phyloP scores from a whole-genome alignment of 92 coral and sea anemone species.

The Parazoanthus atlanticus region DNA sequence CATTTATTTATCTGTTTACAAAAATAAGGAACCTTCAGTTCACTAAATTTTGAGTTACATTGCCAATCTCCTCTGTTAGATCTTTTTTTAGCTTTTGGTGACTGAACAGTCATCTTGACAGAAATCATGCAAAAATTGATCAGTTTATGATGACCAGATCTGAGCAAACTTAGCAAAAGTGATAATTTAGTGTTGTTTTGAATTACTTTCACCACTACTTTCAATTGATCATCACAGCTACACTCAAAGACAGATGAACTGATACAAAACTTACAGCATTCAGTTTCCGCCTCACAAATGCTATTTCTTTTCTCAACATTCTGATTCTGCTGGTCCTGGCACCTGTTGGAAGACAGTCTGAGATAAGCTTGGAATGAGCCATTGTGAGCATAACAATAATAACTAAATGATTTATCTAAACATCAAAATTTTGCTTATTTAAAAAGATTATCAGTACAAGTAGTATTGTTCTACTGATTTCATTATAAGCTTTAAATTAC shows the following conservation, averaged over 20 bases:
- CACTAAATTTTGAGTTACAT: no score
- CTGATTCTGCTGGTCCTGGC: slow-evolving; percentile 92
- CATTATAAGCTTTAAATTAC: not conserved
- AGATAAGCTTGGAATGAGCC: not conserved
- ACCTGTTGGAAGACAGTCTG: slow-evolving; percentile 52
- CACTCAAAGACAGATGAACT: not conserved
- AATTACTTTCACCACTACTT: no score
- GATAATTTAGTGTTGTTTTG: no score
- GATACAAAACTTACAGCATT: slow-evolving; percentile 57
- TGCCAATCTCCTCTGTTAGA: no score
- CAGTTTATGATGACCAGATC: no score
- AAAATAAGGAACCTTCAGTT: no score
- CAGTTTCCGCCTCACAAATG: slow-evolving; percentile 83
- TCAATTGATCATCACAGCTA: no score
- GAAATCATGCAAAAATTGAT: no score
- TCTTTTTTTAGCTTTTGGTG: no score
- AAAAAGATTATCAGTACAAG: not conserved
- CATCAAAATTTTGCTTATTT: not conserved
- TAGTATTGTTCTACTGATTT: not conserved
- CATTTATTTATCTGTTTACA: no score
- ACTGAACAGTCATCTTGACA: no score
- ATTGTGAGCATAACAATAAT: not conserved
- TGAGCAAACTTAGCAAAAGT: no score
- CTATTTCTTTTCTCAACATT: slow-evolving; percentile 89
- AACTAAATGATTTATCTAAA: not conserved